Evolutionary conservation across 2,797 vertebrate species (phyloP).

Genomic region (Pterois miles): DNA sequence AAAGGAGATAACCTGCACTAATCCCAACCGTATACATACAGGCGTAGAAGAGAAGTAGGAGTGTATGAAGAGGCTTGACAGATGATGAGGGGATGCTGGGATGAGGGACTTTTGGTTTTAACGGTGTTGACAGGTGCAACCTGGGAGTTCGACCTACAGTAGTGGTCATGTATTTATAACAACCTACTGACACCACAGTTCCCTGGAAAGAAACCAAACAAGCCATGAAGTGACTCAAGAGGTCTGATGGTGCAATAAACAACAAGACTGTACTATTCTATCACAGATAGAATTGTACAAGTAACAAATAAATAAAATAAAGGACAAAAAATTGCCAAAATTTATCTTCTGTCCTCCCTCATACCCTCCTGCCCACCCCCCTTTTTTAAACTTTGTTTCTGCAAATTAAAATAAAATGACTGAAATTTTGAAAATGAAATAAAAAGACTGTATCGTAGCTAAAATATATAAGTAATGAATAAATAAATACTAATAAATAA

Average conservation of each 20-base stretch:
- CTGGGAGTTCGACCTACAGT: not conserved
- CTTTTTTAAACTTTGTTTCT: no score
- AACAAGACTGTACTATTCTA: not conserved
- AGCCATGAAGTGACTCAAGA: not conserved
- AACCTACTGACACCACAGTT: not conserved
- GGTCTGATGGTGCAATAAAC: not conserved
- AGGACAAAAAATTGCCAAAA: not conserved
- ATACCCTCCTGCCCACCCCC: no score
- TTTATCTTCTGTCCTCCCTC: no score
- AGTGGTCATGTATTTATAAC: not conserved
- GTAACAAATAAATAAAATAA: no score
- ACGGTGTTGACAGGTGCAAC: slow-evolving; percentile 5
- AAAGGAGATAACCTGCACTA: slow-evolving; percentile 62
- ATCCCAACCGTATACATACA: slow-evolving; percentile 37
- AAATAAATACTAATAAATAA: no score
- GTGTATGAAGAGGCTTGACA: slow-evolving; percentile 2
- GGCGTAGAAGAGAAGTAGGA: not conserved
- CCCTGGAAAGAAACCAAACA: not conserved
- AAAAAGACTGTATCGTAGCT: not conserved
- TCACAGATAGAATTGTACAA: not conserved
- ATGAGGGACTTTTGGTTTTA: slow-evolving; percentile 4
- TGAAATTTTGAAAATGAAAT: no score
- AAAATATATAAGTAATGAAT: not conserved
- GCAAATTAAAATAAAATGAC: no score
- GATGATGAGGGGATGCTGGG: slow-evolving; percentile 8